Evolutionary conservation across 2,888 invertebrate genomes (phyloP).

Genomic region (Tuta absoluta): DNA sequence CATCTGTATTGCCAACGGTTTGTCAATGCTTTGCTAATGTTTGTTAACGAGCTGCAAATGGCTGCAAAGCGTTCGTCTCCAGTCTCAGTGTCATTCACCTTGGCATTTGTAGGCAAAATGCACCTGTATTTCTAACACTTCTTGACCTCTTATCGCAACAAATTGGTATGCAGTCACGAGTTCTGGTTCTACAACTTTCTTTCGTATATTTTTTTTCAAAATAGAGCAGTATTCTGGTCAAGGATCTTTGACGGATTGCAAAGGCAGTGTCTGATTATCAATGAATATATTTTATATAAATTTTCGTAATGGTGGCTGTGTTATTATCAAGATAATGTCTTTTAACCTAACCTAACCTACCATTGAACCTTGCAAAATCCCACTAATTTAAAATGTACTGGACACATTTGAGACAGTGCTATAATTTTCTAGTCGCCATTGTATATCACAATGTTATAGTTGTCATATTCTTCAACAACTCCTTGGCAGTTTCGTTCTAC

Average conservation of each 20-base stretch:
- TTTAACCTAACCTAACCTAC: no score
- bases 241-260: no score
- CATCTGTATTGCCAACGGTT: slow-evolving; percentile 4
- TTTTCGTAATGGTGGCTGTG: no score
- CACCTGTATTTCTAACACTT: not conserved
- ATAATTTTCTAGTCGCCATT: not conserved
- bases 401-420: not conserved
- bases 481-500: slow-evolving; percentile 12
- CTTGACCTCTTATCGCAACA: slow-evolving; percentile 2
- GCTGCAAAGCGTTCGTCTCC: not conserved
- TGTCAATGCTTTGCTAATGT: slow-evolving; percentile 18
- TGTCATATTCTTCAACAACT: not conserved
- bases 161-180: not conserved
- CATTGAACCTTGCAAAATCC: not conserved
- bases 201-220: not conserved
- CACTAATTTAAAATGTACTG: not conserved
- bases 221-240: no score
- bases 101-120: slow-evolving; percentile 14
- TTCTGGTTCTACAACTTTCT: not conserved
- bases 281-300: no score
- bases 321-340: no score
- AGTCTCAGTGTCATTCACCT: slow-evolving; percentile 18
- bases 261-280: no score
- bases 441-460: slow-evolving; percentile 5
- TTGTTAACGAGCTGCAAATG: slow-evolving; percentile 4